Evolutionary conservation across 2,888 invertebrate genomes (phyloP), one percentile per base, ranked within the genome.

Genomic region (Ectobius pallidus): DNA sequence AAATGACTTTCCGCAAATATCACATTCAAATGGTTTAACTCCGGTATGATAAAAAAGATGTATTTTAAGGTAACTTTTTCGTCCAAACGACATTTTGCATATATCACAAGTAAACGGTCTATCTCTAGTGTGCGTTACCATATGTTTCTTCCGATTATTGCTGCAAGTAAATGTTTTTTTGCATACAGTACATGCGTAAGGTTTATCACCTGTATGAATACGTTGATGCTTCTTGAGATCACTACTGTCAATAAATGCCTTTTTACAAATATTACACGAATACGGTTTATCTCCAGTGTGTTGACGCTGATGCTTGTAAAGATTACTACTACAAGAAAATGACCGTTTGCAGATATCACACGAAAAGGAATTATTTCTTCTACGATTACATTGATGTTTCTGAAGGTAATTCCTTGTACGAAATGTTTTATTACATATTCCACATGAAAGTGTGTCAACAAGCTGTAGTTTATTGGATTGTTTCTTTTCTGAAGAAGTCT

Each of bases 191-290:
- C 69, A 69, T 3, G 32, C 32, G 34, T 69, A 69, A 2, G 69
- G 69, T 22, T 69, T 69, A 20, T 69, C 69, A 20, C 69, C 69
- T 18, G 69, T 69, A 32, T 69, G 69, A 3, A 52, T 69, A 25
- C 69, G 44, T n/a, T 69, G 52, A 34, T 69, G 69, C 14, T 32
- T 52, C 14, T 52, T 4, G 7, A 69, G 46, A 3, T 52, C 69
- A 4, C 52, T 52, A 18, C 34, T 69, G 1, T 49, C 9, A 4
- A 52, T 34, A 34, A 69, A 69, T 18, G 69, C 27, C 30, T 69
- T 69, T 20, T 52, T 52, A 22, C 69, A 69, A 22, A 69, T 49
- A 20, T 69, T 69, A 22, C 69, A 69, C 18, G 52, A 34, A 52
- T 49, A 69, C 3, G 55, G 52, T 49, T 49, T 52, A 18, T 32